Conservation (phyloP, 2,888 invertebrate species). For the Gastracanthus pulcherrimus region DNA sequence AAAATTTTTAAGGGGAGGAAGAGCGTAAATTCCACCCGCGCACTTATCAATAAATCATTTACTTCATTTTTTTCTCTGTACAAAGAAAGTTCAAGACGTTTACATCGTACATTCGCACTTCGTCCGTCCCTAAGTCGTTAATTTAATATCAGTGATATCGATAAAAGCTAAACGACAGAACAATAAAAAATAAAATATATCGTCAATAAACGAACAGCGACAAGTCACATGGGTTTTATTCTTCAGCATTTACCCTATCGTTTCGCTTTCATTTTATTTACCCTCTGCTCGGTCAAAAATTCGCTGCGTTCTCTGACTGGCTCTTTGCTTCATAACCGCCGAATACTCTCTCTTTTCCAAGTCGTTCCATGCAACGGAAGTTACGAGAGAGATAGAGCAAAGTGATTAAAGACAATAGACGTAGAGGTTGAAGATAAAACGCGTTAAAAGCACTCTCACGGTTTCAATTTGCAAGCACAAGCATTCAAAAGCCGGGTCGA, state of each 20-base stretch:
- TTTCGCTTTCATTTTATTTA: constrained; percentile 29
- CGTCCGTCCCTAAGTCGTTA: constrained; percentile 54
- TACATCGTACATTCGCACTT: constrained; percentile 58
- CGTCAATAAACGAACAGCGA: constrained; percentile 61
- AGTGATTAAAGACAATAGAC: constrained; percentile 52
- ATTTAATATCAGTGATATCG: constrained; percentile 59
- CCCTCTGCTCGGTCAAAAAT: constrained; percentile 40
- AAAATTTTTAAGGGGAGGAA: constrained; percentile 55
- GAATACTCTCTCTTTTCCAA: not conserved
- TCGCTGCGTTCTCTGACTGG: constrained; percentile 49
- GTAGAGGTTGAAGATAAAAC: constrained; percentile 58
- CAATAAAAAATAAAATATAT: constrained; percentile 65
- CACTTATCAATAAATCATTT: constrained; percentile 57
- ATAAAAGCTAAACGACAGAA: constrained; percentile 62
- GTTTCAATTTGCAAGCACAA: constrained; percentile 59
- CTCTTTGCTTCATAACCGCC: constrained; percentile 39
- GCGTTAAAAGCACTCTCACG: constrained; percentile 59
- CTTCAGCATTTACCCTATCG: constrained; percentile 52
- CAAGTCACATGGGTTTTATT: constrained; percentile 51
- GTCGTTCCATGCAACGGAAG: constrained; percentile 36
- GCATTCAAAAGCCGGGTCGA: constrained; percentile 56
- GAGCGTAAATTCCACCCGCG: constrained; percentile 52
- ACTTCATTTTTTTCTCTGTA: constrained; percentile 60
- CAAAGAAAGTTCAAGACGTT: constrained; percentile 62
- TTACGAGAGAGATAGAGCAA: constrained; percentile 46